These are phyloP conservation scores for Ciconia boyciana DNA, from an alignment of 2,113 vertebrate genomes.

Conservation along the genomic window DNA sequence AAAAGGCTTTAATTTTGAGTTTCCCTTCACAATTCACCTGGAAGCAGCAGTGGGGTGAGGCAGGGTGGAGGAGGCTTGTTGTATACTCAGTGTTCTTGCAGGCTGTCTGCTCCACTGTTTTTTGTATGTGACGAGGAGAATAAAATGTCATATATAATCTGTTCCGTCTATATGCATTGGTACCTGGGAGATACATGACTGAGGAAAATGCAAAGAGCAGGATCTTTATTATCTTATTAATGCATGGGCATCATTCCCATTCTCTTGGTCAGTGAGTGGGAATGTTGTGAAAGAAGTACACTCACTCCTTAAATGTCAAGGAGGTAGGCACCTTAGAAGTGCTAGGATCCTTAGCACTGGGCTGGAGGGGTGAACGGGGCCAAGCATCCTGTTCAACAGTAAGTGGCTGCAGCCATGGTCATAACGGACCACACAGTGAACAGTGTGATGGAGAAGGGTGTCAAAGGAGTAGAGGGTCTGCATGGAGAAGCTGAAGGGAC, in stretches of 20 bases:
- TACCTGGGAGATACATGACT: not conserved
- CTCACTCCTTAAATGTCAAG: not conserved
- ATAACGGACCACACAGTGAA: not conserved
- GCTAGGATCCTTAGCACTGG: not conserved
- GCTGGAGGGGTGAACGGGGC: not conserved
- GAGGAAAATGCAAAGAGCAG: not conserved
- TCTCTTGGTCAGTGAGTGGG: not conserved
- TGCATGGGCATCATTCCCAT: not conserved
- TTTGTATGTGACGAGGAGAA: not conserved
- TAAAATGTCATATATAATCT: not conserved
- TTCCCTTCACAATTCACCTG: not conserved
- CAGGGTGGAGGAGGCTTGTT: not conserved
- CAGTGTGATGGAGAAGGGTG: not conserved
- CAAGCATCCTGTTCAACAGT: not conserved
- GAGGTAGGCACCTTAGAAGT: not conserved
- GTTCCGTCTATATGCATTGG: not conserved
- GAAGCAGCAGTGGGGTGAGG: not conserved
- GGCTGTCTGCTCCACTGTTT: not conserved
- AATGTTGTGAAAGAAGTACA: not conserved
- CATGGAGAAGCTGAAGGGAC: not conserved
- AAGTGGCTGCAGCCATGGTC: not conserved
- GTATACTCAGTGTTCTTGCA: not conserved
- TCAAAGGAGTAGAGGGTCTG: not conserved
- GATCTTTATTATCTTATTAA: not conserved
- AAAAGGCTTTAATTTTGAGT: not conserved